Conservation (phyloP, 2,888 invertebrate species). For the Sarcophaga caerulescens region DNA sequence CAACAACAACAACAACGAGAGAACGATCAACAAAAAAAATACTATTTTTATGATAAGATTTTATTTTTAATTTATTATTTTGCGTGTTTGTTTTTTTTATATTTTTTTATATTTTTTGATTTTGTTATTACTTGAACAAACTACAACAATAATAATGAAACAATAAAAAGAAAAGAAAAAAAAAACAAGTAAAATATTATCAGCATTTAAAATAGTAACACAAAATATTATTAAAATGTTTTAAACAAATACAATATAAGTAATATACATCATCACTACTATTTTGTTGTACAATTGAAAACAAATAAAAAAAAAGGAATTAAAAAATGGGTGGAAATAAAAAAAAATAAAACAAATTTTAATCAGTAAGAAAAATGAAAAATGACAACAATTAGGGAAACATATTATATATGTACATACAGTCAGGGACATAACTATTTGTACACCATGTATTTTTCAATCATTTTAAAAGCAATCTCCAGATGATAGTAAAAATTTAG, state of each 20-base stretch:
- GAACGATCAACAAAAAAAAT: neutral
- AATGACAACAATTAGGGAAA: no score
- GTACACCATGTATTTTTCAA: no score
- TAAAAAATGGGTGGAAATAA: neutral
- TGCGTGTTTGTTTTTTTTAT: no score
- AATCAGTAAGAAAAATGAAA: no score
- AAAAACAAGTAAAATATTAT: constrained; percentile 30
- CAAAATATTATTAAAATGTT: constrained; percentile 51
- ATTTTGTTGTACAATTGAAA: neutral
- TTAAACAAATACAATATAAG: neutral
- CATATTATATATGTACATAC: no score
- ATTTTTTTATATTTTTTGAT: neutral
- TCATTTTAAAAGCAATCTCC: no score
- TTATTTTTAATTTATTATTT: neutral
- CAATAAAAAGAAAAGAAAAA: neutral
- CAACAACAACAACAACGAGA: neutral
- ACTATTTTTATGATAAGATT: neutral
- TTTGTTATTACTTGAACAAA: neutral
- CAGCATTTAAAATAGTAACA: constrained; percentile 50
- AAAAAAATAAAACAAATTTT: no score
- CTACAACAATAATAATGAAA: neutral
- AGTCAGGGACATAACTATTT: no score
- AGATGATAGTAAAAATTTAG: no score
- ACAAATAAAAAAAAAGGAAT: constrained; percentile 6
- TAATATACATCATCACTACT: neutral